Conservation (phyloP, 2,113 vertebrate species). For the Vireo altiloquus region DNA sequence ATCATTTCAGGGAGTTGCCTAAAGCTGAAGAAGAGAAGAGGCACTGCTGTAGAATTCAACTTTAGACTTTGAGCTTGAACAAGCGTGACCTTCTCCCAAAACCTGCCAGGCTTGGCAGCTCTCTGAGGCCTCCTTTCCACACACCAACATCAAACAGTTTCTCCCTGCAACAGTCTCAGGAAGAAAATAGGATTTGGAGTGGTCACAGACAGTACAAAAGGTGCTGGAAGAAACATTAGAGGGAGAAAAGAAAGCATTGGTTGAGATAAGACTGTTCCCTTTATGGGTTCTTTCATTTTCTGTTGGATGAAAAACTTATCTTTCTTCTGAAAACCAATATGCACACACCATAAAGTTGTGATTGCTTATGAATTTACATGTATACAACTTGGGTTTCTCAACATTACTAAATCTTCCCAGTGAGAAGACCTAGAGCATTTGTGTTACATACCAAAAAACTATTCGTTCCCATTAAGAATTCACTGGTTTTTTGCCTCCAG, state of each 20-base stretch:
- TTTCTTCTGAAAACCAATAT: not conserved
- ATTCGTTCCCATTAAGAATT: slow-evolving; percentile 14
- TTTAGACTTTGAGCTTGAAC: not conserved
- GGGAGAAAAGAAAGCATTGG: not conserved
- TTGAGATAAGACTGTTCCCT: not conserved
- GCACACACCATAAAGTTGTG: not conserved
- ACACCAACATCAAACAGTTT: not conserved
- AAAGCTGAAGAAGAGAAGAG: not conserved
- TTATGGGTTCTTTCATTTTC: not conserved
- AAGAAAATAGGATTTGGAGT: not conserved
- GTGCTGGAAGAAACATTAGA: not conserved
- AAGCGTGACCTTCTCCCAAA: not conserved
- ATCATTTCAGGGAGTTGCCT: not conserved
- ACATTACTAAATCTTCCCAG: not conserved
- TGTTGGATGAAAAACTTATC: not conserved
- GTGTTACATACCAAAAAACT: not conserved
- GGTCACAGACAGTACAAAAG: not conserved
- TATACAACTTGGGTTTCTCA: not conserved
- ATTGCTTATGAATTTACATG: not conserved
- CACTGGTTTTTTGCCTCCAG: not conserved
- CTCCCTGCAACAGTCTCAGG: not conserved
- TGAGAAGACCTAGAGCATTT: slow-evolving; percentile 15
- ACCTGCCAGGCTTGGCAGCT: not conserved
- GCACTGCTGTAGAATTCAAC: not conserved
- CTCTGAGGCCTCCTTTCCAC: not conserved